Percentiles rank a stretch among this genome's conserved stretches.
phyloP scores from a whole-genome alignment of 2,888 invertebrate genomes.

The Petrolisthes manimaculis region DNA sequence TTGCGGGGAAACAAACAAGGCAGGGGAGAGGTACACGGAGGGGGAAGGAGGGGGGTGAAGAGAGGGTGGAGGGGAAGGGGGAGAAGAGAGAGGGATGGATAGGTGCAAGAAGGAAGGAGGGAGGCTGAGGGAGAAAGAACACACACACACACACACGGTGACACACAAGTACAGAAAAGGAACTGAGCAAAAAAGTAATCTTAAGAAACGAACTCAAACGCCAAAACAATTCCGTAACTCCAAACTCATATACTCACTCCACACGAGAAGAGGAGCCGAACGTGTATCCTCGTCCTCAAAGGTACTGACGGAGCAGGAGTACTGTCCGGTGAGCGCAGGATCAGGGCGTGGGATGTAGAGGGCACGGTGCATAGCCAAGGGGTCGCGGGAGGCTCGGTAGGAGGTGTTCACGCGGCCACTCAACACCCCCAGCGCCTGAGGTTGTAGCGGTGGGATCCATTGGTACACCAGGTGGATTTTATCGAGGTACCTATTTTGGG shows the following conservation, averaged over 20 bases:
- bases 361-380: slow-evolving; percentile 53
- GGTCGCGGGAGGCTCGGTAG: slow-evolving; percentile 42
- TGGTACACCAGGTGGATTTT: slow-evolving; percentile 62
- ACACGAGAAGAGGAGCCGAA: slow-evolving; percentile 50
- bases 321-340: slow-evolving; percentile 58
- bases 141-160: background rate
- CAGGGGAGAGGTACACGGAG: background rate
- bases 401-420: slow-evolving; percentile 52
- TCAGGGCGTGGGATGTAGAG: slow-evolving; percentile 56
- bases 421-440: slow-evolving; percentile 54
- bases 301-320: slow-evolving; percentile 63
- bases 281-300: slow-evolving; percentile 64
- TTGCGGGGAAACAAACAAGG: background rate
- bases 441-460: slow-evolving; percentile 61
- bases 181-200: background rate
- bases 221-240: too few species aligned
- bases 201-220: background rate
- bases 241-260: slow-evolving; percentile 43
- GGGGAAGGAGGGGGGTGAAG: background rate
- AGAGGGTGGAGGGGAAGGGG: background rate
- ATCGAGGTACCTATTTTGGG: slow-evolving; percentile 48
- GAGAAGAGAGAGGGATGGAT: background rate
- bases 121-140: background rate
- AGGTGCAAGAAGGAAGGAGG: background rate
- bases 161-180: background rate